Percentiles rank a stretch among this genome's conserved stretches.
Conservation (phyloP, 2,888 invertebrate genomes). For the Lepidonotus clava region DNA sequence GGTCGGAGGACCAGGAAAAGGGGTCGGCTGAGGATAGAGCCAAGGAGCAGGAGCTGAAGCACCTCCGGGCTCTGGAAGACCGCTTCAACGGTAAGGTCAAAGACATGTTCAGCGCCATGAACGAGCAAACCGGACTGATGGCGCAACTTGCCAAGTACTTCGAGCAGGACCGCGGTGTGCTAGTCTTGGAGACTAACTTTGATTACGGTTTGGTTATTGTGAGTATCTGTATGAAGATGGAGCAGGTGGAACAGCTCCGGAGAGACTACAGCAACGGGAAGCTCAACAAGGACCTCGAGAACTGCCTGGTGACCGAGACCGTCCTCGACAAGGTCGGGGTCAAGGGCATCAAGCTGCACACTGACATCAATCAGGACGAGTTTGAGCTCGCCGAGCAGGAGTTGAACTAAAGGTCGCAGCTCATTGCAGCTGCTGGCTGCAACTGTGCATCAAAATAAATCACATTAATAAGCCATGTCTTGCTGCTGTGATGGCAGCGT, state of each 20-base stretch:
- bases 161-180: conserved; percentile 77
- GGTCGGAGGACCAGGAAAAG: background rate
- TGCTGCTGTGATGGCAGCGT: background rate
- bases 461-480: background rate
- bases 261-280: conserved; percentile 70
- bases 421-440: background rate
- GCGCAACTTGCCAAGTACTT: conserved; percentile 75
- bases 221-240: conserved; percentile 74
- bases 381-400: conserved; percentile 63
- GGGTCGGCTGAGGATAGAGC: background rate
- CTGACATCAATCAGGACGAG: conserved; percentile 71
- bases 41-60: conserved; percentile 50
- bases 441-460: background rate
- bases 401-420: conserved; percentile 8
- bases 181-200: conserved; percentile 72
- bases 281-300: conserved; percentile 69
- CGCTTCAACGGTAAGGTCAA: conserved; percentile 63
- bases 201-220: conserved; percentile 71
- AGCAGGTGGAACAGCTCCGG: conserved; percentile 70
- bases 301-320: conserved; percentile 67
- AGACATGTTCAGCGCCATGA: conserved; percentile 68
- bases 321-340: conserved; percentile 69
- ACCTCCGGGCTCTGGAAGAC: conserved; percentile 51
- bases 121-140: conserved; percentile 64
- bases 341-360: conserved; percentile 70